phyloP scores from a whole-genome alignment of 2,797 vertebrate species.

The Lophius americanus region DNA sequence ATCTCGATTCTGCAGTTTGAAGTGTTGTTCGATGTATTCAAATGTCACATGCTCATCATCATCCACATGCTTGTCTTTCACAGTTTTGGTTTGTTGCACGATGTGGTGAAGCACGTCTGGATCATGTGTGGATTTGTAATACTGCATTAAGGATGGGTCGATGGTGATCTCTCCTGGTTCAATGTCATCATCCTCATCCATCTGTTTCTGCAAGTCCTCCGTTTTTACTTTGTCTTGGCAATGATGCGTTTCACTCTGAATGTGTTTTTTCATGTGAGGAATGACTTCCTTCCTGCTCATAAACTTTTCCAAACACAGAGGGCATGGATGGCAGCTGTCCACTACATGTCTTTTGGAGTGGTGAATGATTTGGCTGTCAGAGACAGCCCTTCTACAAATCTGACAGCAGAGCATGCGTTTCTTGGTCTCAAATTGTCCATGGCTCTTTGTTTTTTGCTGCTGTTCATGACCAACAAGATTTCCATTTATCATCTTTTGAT shows the following conservation, averaged over 20 bases:
- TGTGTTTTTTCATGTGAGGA: slow-evolving; percentile 91
- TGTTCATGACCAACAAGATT: slow-evolving; percentile 36
- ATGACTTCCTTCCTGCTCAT: slow-evolving; percentile 91
- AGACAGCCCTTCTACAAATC: slow-evolving; percentile 91
- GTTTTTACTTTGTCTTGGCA: slow-evolving; percentile 81
- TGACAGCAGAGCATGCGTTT: slow-evolving; percentile 91
- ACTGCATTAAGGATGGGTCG: slow-evolving; percentile 81
- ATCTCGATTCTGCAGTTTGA: slow-evolving; percentile 91
- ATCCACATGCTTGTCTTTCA: slow-evolving; percentile 67
- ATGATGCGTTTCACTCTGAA: slow-evolving; percentile 83
- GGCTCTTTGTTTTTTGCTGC: slow-evolving; percentile 24
- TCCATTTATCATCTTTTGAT: slow-evolving; percentile 56
- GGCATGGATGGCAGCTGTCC: slow-evolving; percentile 87
- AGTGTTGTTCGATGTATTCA: slow-evolving; percentile 88
- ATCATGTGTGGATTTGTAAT: slow-evolving; percentile 82
- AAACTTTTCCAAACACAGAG: slow-evolving; percentile 91
- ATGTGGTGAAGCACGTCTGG: slow-evolving; percentile 81
- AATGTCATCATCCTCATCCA: slow-evolving; percentile 75
- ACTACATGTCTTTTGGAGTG: slow-evolving; percentile 94
- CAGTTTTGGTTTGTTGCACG: slow-evolving; percentile 74
- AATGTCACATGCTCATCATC: slow-evolving; percentile 89
- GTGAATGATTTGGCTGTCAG: slow-evolving; percentile 89
- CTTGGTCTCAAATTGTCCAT: slow-evolving; percentile 63
- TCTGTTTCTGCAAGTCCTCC: slow-evolving; percentile 47
- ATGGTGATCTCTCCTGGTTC: slow-evolving; percentile 83